Conservation (phyloP, 2,113 vertebrate genomes). For the Sylvia atricapilla region DNA sequence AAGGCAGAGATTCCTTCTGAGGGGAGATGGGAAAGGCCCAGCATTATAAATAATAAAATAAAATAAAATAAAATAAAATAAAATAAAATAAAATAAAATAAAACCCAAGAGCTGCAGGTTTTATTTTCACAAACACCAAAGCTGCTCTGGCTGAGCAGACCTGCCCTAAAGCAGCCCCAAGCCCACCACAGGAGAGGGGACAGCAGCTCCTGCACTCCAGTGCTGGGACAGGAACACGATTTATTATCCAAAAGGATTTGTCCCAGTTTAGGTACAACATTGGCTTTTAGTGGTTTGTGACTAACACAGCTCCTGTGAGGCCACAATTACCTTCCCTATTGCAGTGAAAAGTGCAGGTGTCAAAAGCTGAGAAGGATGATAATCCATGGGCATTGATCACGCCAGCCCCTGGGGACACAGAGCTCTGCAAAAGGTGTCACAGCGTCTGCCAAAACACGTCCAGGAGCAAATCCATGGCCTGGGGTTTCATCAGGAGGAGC, state of each 20-base stretch:
- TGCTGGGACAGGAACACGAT: not conserved
- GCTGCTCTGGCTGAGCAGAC: not conserved
- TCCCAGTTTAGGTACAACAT: not conserved
- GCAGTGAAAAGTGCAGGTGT: not conserved
- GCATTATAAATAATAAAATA: too few species aligned
- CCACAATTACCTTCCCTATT: not conserved
- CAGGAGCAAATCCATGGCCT: not conserved
- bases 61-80: too few species aligned
- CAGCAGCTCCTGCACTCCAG: fast-evolving
- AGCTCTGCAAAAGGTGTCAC: not conserved
- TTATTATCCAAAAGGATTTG: not conserved
- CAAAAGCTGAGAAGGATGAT: not conserved
- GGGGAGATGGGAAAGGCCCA: not conserved
- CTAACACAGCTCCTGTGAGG: not conserved
- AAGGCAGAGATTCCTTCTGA: not conserved
- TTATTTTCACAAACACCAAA: not conserved
- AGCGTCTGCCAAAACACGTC: not conserved
- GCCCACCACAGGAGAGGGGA: not conserved
- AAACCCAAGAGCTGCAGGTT: not conserved
- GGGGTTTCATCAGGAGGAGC: not conserved
- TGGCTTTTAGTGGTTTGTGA: not conserved
- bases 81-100: too few species aligned
- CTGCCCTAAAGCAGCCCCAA: not conserved
- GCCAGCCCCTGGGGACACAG: not conserved
- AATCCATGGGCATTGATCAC: not conserved